Base-by-base conservation (phyloP, 2,797 vertebrate species). In the Sebastes nivosus region DNA sequence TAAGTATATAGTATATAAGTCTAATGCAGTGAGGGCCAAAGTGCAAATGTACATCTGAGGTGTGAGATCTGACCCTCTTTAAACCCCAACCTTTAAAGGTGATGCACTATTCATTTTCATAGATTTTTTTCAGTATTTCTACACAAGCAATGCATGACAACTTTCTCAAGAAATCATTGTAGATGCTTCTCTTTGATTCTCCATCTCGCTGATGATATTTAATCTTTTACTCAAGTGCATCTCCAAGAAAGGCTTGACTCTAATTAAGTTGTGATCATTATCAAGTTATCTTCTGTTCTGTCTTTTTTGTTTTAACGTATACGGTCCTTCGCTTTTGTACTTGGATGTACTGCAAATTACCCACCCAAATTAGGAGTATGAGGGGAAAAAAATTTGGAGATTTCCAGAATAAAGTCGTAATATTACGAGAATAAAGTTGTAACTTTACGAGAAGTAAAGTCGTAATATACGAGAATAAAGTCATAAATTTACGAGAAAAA, bases 51-150 rank as follows among this genome's bases (percentile, higher is more conserved):
- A 60, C 67, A 32, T 73, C 67, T 50, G 73, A 86, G 72, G 81
- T 77, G 58, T 72, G 60, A 81, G 57, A 67, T 72, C 74, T 14
- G 64, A 82, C 68, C 38, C 57, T 36, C 75, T 69, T 73, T 77
- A 64, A 80, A 84, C 46, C 83, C 38, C 38, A 9, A 78, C 61
- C 77, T 80, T 80, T 65, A 73, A 75, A 87, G 77, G 46, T 24
- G 72, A 88, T 90, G 82, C 90, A 93, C 85, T 86, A 83, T 86
- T 79, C 3, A 36, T 79, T 81, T 84, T 64, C 60, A 59, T 29
- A 72, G 34, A 76, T 70, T 30, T 42, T 68, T 42, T 57, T 88
- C 81, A 75, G 78, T 83, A 75, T 70, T 91, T 91, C 60, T 82
- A 69, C 80, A 87, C 69, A 87, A 84, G 79, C 67, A 80, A 88